Conservation (phyloP, 2,797 vertebrate species). For the Argyrosomus regius region DNA sequence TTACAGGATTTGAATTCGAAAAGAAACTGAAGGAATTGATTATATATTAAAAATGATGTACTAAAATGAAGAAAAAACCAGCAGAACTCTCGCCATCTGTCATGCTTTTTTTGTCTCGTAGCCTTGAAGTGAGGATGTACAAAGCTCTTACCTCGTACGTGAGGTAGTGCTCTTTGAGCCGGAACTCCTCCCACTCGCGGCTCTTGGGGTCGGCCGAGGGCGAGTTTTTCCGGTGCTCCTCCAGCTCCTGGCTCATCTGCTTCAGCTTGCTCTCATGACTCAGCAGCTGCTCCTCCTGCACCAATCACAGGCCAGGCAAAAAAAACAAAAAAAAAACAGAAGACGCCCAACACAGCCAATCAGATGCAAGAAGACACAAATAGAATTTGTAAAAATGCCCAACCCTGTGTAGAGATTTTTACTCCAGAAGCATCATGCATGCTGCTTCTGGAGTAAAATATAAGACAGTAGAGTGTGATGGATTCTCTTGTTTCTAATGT, state of each 20-base stretch:
- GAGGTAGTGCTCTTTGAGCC: conserved; percentile 98
- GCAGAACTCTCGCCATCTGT: conserved; percentile 3
- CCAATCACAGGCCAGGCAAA: conserved; percentile 56
- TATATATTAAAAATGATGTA: neutral
- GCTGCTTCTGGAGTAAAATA: neutral
- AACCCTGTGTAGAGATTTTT: conserved; percentile 2
- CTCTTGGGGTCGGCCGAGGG: conserved; percentile 91
- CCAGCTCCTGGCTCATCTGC: conserved; percentile 94
- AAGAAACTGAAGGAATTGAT: neutral
- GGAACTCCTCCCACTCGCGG: conserved; percentile 94
- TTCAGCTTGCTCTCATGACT: conserved; percentile 97
- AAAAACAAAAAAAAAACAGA: conserved; percentile 8
- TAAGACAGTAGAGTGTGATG: neutral
- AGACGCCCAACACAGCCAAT: conserved; percentile 57
- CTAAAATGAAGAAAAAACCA: conserved; percentile 1
- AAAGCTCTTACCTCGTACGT: conserved; percentile 90
- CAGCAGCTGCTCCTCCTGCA: conserved; percentile 94
- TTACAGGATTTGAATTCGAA: neutral
- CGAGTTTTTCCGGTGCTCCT: conserved; percentile 91
- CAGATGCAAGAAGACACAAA: conserved; percentile 53
- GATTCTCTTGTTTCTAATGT: neutral
- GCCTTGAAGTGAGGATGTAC: neutral
- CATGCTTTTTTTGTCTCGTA: neutral
- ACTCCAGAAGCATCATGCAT: neutral
- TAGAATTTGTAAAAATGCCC: conserved; percentile 41